Evolutionary conservation across 2,113 vertebrate species (phyloP).

Genomic region (Vimba vimba): DNA sequence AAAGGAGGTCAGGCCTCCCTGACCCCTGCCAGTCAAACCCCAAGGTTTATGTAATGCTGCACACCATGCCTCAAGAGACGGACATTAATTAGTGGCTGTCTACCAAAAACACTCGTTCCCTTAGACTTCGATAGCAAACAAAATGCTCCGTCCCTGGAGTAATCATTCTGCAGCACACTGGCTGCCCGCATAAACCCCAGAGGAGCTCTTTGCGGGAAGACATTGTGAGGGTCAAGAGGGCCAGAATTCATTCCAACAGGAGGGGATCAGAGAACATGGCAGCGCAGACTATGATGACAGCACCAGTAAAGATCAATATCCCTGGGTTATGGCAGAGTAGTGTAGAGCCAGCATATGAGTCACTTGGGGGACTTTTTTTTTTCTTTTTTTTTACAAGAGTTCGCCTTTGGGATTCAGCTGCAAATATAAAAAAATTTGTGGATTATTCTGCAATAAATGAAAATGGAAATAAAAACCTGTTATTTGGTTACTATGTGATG

Average conservation of each 20-base stretch:
- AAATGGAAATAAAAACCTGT: neutral
- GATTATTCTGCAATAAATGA: neutral
- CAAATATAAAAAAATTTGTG: neutral
- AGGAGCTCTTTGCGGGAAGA: constrained; percentile 16
- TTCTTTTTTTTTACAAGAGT: neutral
- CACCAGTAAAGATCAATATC: constrained; percentile 37
- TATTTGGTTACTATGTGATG: neutral
- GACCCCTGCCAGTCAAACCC: constrained; percentile 29
- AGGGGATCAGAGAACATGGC: constrained; percentile 40
- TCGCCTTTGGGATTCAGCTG: neutral
- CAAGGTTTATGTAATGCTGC: constrained; percentile 26
- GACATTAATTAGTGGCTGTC: constrained; percentile 33
- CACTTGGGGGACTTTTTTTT: neutral
- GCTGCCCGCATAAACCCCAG: neutral
- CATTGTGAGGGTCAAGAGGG: constrained; percentile 33
- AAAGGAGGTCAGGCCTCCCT: constrained; percentile 22
- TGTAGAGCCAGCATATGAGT: constrained; percentile 16
- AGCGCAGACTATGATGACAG: constrained; percentile 39
- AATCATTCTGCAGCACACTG: constrained; percentile 5
- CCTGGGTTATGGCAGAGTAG: constrained; percentile 29
- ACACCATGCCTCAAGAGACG: neutral
- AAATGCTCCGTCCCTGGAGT: constrained; percentile 15
- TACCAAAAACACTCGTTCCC: constrained; percentile 14
- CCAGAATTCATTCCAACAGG: constrained; percentile 39
- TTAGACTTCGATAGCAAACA: constrained; percentile 13